Conservation (phyloP, 2,113 vertebrate species). For the Microtus oregoni region DNA sequence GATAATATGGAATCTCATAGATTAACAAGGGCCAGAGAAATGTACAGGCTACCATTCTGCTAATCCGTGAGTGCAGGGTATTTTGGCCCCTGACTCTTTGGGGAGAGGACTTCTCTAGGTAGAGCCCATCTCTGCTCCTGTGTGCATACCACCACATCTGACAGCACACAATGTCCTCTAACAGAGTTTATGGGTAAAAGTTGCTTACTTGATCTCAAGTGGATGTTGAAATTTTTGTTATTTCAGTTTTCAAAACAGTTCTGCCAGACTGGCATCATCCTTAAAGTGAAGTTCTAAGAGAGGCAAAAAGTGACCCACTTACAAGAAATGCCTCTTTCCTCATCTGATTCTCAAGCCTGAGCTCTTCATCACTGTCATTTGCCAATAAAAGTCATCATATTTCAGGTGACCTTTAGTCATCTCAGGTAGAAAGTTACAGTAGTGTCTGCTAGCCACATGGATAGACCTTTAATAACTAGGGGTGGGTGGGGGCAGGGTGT, state of each 20-base stretch:
- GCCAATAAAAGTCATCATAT: background rate
- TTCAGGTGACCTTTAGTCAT: background rate
- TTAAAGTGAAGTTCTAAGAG: background rate
- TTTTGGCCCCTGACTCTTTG: background rate
- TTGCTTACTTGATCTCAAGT: background rate
- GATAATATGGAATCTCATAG: background rate
- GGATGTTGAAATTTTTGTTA: slow-evolving; percentile 35
- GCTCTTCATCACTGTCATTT: background rate
- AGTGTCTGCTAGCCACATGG: background rate
- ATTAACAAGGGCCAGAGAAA: slow-evolving; percentile 7
- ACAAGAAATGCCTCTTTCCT: slow-evolving; percentile 19
- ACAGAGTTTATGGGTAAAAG: slow-evolving; percentile 35
- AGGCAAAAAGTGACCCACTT: background rate
- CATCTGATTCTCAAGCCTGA: background rate
- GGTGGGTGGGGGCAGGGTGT: background rate
- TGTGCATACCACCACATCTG: background rate
- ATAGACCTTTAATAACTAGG: background rate
- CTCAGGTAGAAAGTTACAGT: slow-evolving; percentile 23
- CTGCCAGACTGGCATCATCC: background rate
- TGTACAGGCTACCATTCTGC: background rate
- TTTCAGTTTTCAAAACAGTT: slow-evolving; percentile 30
- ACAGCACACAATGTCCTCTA: background rate
- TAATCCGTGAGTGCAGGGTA: background rate
- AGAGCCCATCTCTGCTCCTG: background rate
- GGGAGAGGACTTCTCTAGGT: background rate